These are phyloP conservation scores for Oreonectes daqikongensis DNA, from an alignment of 2,797 vertebrate species.

Conservation along the genomic window DNA sequence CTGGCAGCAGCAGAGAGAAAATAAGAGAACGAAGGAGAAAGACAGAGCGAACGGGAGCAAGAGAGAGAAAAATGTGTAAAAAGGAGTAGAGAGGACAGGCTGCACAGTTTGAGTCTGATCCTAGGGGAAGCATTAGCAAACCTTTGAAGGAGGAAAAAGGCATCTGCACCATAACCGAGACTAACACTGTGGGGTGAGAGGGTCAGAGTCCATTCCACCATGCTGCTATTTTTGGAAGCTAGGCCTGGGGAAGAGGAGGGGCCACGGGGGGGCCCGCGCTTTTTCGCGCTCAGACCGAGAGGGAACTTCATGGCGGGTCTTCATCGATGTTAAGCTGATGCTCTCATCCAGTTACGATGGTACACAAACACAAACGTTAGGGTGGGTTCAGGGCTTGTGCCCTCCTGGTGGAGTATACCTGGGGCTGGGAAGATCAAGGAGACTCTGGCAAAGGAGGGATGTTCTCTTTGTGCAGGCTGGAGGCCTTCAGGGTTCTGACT, in stretches of 20 bases:
- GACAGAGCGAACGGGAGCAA: slow-evolving; percentile 53
- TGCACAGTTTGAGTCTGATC: slow-evolving; percentile 60
- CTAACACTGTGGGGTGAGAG: slow-evolving; percentile 66
- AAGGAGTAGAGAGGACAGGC: slow-evolving; percentile 52
- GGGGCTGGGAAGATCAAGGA: slow-evolving; percentile 43
- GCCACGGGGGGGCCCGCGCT: slow-evolving; percentile 6
- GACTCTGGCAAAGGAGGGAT: slow-evolving; percentile 38
- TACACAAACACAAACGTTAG: slow-evolving; percentile 42
- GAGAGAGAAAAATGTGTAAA: slow-evolving; percentile 49
- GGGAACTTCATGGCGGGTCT: slow-evolving; percentile 47
- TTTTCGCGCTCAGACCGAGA: slow-evolving; percentile 30
- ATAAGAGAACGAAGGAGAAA: slow-evolving; percentile 42
- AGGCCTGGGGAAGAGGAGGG: slow-evolving; percentile 45
- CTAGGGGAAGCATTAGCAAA: slow-evolving; percentile 69
- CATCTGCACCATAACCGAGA: slow-evolving; percentile 67
- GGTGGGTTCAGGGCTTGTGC: slow-evolving; percentile 38
- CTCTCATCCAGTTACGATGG: slow-evolving; percentile 32
- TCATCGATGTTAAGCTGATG: slow-evolving; percentile 38
- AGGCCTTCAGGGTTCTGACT: slow-evolving; percentile 37
- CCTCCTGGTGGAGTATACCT: slow-evolving; percentile 41
- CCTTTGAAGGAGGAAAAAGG: slow-evolving; percentile 70
- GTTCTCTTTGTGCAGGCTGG: slow-evolving; percentile 30
- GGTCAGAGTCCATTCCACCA: slow-evolving; percentile 63
- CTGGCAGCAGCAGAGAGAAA: slow-evolving; percentile 65
- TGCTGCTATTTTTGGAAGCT: slow-evolving; percentile 53